Percentiles rank a stretch among this genome's conserved stretches.
These are phyloP conservation scores for Mastomys natalensis DNA, from an alignment of 2,113 vertebrate genomes.

Conservation along the genomic window DNA sequence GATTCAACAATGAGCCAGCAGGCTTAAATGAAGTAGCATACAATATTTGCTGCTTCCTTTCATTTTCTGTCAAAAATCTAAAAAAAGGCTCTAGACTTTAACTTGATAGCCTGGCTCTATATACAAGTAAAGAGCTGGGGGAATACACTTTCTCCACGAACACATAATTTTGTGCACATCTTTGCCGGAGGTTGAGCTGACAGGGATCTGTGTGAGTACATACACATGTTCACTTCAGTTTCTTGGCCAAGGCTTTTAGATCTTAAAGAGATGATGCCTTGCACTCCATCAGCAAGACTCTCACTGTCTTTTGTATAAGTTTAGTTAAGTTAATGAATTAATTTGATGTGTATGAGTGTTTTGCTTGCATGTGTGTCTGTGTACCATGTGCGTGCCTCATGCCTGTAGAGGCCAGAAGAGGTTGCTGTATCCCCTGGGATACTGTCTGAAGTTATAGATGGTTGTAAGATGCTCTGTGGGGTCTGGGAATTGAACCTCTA, in stretches of 20 bases:
- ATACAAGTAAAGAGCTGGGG: not conserved
- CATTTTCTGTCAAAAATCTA: not conserved
- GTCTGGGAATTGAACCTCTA: not conserved
- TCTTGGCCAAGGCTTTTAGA: not conserved
- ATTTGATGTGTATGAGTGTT: not conserved
- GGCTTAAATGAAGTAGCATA: not conserved
- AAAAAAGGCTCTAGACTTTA: not conserved
- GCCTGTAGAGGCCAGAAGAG: not conserved
- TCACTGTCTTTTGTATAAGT: not conserved
- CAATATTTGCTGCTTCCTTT: not conserved
- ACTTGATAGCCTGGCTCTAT: not conserved
- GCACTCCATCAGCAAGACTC: not conserved
- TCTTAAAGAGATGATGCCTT: too few relatives aligned
- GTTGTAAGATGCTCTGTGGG: not conserved
- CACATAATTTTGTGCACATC: conserved; percentile 15
- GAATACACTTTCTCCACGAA: not conserved
- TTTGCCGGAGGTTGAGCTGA: not conserved
- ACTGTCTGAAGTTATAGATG: not conserved
- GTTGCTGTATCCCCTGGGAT: not conserved
- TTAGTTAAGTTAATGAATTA: not conserved
- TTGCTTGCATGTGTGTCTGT: not conserved
- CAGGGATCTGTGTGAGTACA: not conserved
- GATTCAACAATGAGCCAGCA: conserved; percentile 15
- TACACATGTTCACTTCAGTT: not conserved
- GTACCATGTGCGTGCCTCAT: not conserved